Percentiles rank a stretch among this genome's conserved stretches.
phyloP scores from a whole-genome alignment of 2,888 invertebrate genomes.

The Teleogryllus oceanicus region DNA sequence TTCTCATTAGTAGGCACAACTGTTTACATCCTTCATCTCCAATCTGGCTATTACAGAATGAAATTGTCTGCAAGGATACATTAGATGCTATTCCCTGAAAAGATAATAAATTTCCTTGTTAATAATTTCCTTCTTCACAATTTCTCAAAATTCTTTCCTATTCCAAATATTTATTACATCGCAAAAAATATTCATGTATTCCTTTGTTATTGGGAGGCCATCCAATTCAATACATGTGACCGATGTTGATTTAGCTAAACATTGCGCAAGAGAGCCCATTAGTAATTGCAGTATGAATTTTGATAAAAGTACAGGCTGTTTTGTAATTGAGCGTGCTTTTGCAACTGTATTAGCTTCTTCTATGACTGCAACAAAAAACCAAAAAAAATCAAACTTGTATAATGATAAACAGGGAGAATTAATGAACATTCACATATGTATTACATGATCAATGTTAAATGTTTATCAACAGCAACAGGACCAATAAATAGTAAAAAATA shows the following conservation, averaged over 20 bases:
- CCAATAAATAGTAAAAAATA: too few species aligned
- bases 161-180: not conserved
- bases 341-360: constrained; percentile 55
- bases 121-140: too few species aligned
- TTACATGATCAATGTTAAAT: not conserved
- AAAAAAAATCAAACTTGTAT: not conserved
- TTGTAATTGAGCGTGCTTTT: constrained; percentile 60
- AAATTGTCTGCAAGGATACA: constrained; percentile 62
- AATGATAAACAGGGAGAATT: not conserved
- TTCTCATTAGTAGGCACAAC: constrained; percentile 64
- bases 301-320: constrained; percentile 63
- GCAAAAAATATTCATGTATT: constrained; percentile 48
- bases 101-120: not conserved
- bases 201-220: constrained; percentile 65
- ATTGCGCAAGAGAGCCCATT: constrained; percentile 61
- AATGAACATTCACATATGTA: not conserved
- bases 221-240: constrained; percentile 64
- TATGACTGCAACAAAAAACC: constrained; percentile 33
- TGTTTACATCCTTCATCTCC: constrained; percentile 70
- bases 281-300: constrained; percentile 66
- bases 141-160: too few species aligned
- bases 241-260: constrained; percentile 60
- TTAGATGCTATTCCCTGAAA: constrained; percentile 59
- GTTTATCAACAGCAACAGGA: not conserved
- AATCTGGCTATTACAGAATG: constrained; percentile 64